Conservation (phyloP, 1,140 invertebrate genomes). For the Papilio machaon region DNA sequence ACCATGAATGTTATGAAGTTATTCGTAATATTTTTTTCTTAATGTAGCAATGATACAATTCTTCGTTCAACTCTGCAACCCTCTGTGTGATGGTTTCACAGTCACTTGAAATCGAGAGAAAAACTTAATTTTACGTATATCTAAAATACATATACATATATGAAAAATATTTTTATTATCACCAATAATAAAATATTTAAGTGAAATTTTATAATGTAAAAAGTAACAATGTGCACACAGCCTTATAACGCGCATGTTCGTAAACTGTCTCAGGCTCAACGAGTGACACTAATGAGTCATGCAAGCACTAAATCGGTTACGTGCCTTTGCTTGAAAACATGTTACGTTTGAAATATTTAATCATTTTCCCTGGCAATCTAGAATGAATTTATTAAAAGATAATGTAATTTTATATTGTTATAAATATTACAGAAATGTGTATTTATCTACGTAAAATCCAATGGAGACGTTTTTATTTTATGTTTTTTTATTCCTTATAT, state of each 20-base stretch:
- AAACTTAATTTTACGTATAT: too few species aligned
- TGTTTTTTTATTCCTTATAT: too few species aligned
- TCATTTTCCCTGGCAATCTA: not conserved
- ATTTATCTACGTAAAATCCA: too few species aligned
- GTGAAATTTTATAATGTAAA: not conserved
- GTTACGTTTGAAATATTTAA: conserved; percentile 28
- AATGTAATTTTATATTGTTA: not conserved
- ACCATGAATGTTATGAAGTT: too few species aligned
- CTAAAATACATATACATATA: not conserved
- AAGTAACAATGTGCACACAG: conserved; percentile 3
- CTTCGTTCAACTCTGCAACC: too few species aligned
- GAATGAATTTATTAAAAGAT: not conserved
- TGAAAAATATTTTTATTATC: not conserved
- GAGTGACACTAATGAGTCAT: conserved; percentile 36
- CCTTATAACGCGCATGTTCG: conserved; percentile 21
- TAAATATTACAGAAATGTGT: too few species aligned
- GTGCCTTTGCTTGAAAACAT: conserved; percentile 28
- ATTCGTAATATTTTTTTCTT: too few species aligned
- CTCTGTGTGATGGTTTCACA: too few species aligned
- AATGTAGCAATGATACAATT: too few species aligned
- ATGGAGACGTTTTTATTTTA: too few species aligned
- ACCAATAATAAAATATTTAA: too few species aligned
- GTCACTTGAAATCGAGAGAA: too few species aligned
- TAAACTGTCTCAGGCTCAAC: conserved; percentile 25
- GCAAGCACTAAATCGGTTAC: conserved; percentile 33